phyloP scores from a whole-genome alignment of 2,113 vertebrate genomes.

The Lampris megalopsis region DNA sequence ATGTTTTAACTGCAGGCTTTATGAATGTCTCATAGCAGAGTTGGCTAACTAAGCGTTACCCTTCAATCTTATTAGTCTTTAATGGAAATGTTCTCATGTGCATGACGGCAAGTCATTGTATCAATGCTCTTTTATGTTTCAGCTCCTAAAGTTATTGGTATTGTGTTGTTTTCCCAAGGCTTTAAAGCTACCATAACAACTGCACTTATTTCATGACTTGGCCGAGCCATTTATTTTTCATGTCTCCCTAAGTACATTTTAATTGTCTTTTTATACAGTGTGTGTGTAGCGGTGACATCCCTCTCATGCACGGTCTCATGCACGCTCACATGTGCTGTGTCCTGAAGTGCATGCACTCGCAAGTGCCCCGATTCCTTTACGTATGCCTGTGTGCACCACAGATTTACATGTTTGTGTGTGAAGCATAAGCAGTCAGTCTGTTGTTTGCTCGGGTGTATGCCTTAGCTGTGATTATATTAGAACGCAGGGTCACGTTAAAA shows the following conservation, averaged over 20 bases:
- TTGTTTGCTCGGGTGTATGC: background rate
- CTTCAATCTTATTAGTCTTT: background rate
- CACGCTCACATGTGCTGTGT: background rate
- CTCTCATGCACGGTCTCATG: too few relatives aligned
- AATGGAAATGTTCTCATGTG: slow-evolving; percentile 1
- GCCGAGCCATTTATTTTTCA: slow-evolving; percentile 2
- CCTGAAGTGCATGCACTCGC: background rate
- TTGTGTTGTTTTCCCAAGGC: slow-evolving; percentile 12
- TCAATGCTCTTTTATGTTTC: slow-evolving; percentile 14
- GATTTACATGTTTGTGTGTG: slow-evolving; percentile 23
- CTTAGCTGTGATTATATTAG: slow-evolving; percentile 7
- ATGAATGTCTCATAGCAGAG: background rate
- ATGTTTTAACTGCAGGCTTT: slow-evolving; percentile 11
- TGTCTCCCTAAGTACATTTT: slow-evolving; percentile 54
- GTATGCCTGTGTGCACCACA: background rate
- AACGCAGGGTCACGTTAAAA: slow-evolving; percentile 37
- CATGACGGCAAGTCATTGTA: background rate
- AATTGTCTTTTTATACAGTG: slow-evolving; percentile 18
- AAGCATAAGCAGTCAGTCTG: slow-evolving; percentile 23
- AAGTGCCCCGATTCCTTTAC: background rate
- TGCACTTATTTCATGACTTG: slow-evolving; percentile 1
- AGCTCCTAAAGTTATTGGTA: background rate
- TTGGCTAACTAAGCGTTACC: background rate
- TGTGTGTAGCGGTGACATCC: background rate
- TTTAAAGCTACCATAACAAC: slow-evolving; percentile 21